Evolutionary conservation across 1,140 invertebrate species (phyloP).

Genomic region (Manduca sexta): DNA sequence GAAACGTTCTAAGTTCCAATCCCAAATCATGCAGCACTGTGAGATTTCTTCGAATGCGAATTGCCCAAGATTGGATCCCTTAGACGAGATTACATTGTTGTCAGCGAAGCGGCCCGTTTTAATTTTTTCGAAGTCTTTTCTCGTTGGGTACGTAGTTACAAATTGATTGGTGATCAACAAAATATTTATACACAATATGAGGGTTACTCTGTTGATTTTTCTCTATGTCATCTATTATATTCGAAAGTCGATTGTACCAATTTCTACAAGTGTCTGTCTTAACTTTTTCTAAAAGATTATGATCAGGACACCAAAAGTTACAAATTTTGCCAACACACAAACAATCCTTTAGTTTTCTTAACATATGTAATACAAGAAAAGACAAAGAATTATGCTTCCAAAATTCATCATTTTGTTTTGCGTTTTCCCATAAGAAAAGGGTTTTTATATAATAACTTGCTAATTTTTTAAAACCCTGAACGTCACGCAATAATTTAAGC

Average conservation of each 20-base stretch:
- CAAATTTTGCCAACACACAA: slow-evolving; percentile 22
- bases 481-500: slow-evolving; percentile 35
- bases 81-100: no score
- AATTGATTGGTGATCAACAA: slow-evolving; percentile 3
- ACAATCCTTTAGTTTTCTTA: slow-evolving; percentile 27
- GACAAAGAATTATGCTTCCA: slow-evolving; percentile 32
- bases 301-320: slow-evolving; percentile 38
- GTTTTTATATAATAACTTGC: slow-evolving; percentile 45
- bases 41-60: no score
- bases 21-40: no score
- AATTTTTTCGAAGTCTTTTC: no score
- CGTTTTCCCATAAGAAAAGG: slow-evolving; percentile 38
- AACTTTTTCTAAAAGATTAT: slow-evolving; percentile 35
- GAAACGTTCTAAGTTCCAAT: no score
- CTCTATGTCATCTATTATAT: slow-evolving; percentile 31
- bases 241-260: slow-evolving; percentile 30
- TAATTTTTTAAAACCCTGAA: slow-evolving; percentile 34
- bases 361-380: slow-evolving; percentile 31
- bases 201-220: slow-evolving; percentile 18
- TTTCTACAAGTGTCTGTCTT: slow-evolving; percentile 29
- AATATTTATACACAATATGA: slow-evolving; percentile 25
- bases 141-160: no score
- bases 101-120: no score
- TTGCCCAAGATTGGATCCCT: no score
- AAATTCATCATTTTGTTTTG: slow-evolving; percentile 16